Conservation (phyloP, 2,797 vertebrate species). For the Miichthys miiuy region DNA sequence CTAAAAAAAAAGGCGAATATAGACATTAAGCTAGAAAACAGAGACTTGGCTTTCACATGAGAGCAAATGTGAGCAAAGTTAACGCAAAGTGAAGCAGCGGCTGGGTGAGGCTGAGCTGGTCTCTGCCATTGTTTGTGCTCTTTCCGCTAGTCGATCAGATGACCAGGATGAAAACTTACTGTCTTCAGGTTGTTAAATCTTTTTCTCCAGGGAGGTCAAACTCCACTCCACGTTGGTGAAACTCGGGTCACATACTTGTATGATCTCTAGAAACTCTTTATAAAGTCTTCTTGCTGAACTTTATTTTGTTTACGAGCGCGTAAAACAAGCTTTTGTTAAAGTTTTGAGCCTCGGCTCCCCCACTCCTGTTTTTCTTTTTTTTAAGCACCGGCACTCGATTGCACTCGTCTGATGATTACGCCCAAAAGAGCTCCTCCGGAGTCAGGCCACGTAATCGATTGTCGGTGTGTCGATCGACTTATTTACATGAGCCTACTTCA, state of each 20-base stretch:
- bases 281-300: neutral
- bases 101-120: slow-evolving; percentile 14
- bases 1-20: neutral
- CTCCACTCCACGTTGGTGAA: slow-evolving; percentile 28
- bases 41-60: no score
- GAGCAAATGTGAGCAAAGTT: neutral
- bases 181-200: slow-evolving; percentile 45
- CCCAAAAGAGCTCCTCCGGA: slow-evolving; percentile 42
- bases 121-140: slow-evolving; percentile 74
- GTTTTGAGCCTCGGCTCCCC: slow-evolving; percentile 40
- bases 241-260: slow-evolving; percentile 58
- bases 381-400: slow-evolving; percentile 67
- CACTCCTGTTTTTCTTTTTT: slow-evolving; percentile 17
- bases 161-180: slow-evolving; percentile 80
- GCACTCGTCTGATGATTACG: slow-evolving; percentile 76
- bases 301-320: neutral
- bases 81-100: neutral
- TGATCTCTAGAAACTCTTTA: accelerated
- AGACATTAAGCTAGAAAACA: neutral
- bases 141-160: slow-evolving; percentile 76
- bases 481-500: no score
- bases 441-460: slow-evolving; percentile 56
- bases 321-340: slow-evolving; percentile 43
- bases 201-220: slow-evolving; percentile 32
- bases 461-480: slow-evolving; percentile 52